Percentiles rank a stretch among this genome's conserved stretches.
phyloP scores from a whole-genome alignment of 2,888 invertebrate species.

The Abscondita cerata region DNA sequence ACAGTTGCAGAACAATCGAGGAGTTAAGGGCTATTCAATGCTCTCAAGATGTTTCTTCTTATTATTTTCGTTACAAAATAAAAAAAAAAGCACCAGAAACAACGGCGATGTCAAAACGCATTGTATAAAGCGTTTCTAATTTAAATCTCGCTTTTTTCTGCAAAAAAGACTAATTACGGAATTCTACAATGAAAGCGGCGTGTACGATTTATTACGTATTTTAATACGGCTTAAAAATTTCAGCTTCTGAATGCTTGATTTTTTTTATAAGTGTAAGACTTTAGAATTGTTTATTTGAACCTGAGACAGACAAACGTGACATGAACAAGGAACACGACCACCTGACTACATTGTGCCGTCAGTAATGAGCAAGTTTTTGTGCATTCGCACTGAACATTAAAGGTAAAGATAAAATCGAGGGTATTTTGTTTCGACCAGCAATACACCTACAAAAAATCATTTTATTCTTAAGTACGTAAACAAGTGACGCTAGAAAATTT shows the following conservation, averaged over 20 bases:
- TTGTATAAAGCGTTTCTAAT: too few species aligned
- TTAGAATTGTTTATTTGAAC: slow-evolving; percentile 33
- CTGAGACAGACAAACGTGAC: slow-evolving; percentile 39
- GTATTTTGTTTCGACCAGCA: slow-evolving; percentile 34
- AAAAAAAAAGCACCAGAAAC: too few species aligned
- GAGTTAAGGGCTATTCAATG: too few species aligned
- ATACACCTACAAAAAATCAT: slow-evolving; percentile 21
- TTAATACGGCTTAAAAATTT: slow-evolving; percentile 18
- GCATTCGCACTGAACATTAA: slow-evolving; percentile 45
- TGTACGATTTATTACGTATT: neutral
- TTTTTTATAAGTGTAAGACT: slow-evolving; percentile 21
- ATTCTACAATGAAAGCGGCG: neutral
- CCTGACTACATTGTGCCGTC: slow-evolving; percentile 44
- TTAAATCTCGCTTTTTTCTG: too few species aligned
- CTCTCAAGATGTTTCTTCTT: too few species aligned
- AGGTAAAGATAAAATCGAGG: slow-evolving; percentile 43
- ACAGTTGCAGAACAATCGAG: too few species aligned
- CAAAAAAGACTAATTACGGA: too few species aligned
- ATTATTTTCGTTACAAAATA: too few species aligned
- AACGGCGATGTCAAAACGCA: too few species aligned
- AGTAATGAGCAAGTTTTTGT: slow-evolving; percentile 47
- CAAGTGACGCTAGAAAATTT: slow-evolving; percentile 25
- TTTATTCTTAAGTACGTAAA: slow-evolving; percentile 14
- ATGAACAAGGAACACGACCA: slow-evolving; percentile 42
- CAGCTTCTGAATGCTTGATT: slow-evolving; percentile 16